phyloP scores from a whole-genome alignment of 2,797 vertebrate genomes.

The Phalloptychus januarius region DNA sequence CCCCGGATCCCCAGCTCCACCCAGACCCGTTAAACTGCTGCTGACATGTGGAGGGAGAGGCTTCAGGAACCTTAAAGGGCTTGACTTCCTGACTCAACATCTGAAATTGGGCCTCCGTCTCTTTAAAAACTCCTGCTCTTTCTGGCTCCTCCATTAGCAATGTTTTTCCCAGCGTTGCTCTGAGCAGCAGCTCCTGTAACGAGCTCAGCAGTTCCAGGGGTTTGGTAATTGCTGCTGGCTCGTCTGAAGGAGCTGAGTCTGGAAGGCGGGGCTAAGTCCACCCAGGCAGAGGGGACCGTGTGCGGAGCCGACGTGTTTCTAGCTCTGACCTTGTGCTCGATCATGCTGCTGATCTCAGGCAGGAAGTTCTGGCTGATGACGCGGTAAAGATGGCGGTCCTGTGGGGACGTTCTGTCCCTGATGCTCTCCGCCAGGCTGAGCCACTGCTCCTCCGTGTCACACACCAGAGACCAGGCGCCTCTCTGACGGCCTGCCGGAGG shows the following conservation, averaged over 20 bases:
- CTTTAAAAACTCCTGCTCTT: too few relatives aligned
- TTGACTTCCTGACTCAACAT: too few relatives aligned
- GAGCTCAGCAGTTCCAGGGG: too few relatives aligned
- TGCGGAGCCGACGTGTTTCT: slow-evolving; percentile 9
- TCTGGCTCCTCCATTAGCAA: too few relatives aligned
- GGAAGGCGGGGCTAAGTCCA: too few relatives aligned
- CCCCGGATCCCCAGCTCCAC: slow-evolving; percentile 29
- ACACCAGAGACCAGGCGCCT: slow-evolving; percentile 91
- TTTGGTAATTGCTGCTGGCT: too few relatives aligned
- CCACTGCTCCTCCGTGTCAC: slow-evolving; percentile 96
- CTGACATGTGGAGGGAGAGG: slow-evolving; percentile 50
- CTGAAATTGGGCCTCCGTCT: too few relatives aligned
- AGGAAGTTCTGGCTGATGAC: slow-evolving; percentile 97
- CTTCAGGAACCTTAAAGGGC: slow-evolving; percentile 4
- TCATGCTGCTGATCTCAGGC: slow-evolving; percentile 98
- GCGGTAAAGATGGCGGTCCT: slow-evolving; percentile 94
- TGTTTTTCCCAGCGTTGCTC: too few relatives aligned
- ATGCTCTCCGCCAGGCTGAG: slow-evolving; percentile 91
- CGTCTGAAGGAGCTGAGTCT: too few relatives aligned
- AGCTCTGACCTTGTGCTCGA: slow-evolving; percentile 91
- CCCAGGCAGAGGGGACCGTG: not conserved
- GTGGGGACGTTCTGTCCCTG: slow-evolving; percentile 89
- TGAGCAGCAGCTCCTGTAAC: too few relatives aligned
- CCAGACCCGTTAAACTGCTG: slow-evolving; percentile 53
- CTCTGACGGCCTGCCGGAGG: slow-evolving; percentile 63